phyloP scores from a whole-genome alignment of 2,113 vertebrate genomes.

The Narcine bancroftii region DNA sequence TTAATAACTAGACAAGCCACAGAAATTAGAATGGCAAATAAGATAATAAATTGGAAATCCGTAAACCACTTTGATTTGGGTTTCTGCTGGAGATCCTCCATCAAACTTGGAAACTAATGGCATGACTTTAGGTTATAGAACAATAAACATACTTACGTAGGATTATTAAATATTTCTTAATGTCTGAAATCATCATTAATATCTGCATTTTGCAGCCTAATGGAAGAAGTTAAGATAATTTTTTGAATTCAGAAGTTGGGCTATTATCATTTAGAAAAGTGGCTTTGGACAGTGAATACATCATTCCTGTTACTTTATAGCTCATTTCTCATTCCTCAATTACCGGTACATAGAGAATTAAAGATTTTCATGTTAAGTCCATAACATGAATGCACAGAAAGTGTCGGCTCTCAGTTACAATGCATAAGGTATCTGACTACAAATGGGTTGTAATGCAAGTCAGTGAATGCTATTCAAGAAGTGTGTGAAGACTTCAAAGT shows the following conservation, averaged over 20 bases:
- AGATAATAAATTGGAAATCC: slow-evolving; percentile 10
- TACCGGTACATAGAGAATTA: background rate
- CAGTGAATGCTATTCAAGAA: background rate
- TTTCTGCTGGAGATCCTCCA: background rate
- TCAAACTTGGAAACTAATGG: background rate
- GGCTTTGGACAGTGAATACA: background rate
- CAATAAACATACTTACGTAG: background rate
- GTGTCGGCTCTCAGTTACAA: background rate
- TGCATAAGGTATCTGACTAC: background rate
- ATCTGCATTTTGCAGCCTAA: background rate
- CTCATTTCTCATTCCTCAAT: background rate
- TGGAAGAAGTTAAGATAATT: background rate
- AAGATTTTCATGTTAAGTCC: background rate
- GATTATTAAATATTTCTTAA: background rate
- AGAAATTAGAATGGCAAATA: slow-evolving; percentile 8
- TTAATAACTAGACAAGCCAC: slow-evolving; percentile 25
- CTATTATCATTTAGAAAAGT: background rate
- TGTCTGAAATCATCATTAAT: background rate
- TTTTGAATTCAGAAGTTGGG: background rate
- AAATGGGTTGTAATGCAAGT: background rate
- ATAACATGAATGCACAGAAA: background rate
- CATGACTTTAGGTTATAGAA: background rate
- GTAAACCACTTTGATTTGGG: background rate
- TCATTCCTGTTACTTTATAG: background rate
- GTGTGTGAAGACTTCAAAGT: background rate